A percentile compares a stretch with the other conserved stretches of the same genome.
These are phyloP conservation scores for Parnassius smintheus DNA, from an alignment of 2,888 invertebrate species.

Conservation along the genomic window DNA sequence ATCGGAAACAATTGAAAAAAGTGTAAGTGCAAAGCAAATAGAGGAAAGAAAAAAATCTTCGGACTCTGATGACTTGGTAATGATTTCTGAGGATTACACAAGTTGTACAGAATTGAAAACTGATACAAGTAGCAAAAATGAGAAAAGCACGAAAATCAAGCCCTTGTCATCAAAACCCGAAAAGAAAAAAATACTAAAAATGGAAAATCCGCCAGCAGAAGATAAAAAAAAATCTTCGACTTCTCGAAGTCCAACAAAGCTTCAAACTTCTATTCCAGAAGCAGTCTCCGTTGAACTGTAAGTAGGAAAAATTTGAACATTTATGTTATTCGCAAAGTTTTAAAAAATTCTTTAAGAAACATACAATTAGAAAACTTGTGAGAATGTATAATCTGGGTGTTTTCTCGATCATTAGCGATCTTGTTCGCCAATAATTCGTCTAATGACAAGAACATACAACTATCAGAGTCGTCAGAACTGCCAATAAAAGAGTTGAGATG, in stretches of 20 bases:
- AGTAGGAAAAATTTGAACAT: constrained; percentile 36
- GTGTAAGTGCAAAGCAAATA: too few relatives aligned
- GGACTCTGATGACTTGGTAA: constrained; percentile 17
- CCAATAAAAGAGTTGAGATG: too few relatives aligned
- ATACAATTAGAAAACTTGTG: too few relatives aligned
- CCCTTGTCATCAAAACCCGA: neutral
- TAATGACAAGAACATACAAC: too few relatives aligned
- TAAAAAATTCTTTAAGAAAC: too few relatives aligned
- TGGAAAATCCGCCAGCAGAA: neutral
- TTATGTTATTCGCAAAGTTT: too few relatives aligned
- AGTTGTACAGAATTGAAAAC: neutral
- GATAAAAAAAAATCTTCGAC: neutral
- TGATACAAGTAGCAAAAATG: neutral
- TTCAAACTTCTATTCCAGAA: constrained; percentile 22
- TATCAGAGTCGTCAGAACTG: too few relatives aligned
- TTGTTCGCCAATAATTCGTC: too few relatives aligned
- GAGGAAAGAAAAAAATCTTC: constrained; percentile 12
- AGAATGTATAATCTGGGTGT: too few relatives aligned
- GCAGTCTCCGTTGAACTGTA: constrained; percentile 61
- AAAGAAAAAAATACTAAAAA: neutral
- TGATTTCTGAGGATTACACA: constrained; percentile 1
- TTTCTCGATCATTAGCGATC: too few relatives aligned
- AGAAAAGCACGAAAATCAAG: neutral
- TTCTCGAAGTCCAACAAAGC: neutral
- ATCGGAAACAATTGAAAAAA: too few relatives aligned